Evolutionary conservation across 1,140 invertebrate species (phyloP), one percentile per base, ranked within the genome.

Genomic region (Drusus annulatus): DNA sequence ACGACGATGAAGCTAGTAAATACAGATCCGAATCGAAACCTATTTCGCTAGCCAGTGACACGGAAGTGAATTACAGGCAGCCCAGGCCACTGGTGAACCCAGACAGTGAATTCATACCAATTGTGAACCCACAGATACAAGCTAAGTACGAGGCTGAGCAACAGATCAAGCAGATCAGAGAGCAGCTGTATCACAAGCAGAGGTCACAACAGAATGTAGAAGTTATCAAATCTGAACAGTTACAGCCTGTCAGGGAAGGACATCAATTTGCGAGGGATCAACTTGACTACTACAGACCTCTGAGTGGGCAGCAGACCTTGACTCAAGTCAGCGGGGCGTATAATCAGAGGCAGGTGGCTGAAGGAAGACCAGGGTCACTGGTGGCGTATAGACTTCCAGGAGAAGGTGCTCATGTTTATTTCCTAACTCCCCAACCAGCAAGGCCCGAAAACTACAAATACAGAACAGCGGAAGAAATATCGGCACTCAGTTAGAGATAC

Each of bases 331-430:
- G 75, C 68, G 60, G 60, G 5, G 75, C 77, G 17, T 79, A 78
- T 58, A 78, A 65, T 62, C 76, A 58, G 31, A 82, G 83, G 63
- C 80, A 89, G 62, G 82, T 90, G 3, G 89, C 90, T 19, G 87
- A 91, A 79, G 88, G 89, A 21, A 85, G 88, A 78, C 87, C 88
- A 21, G 90, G 90, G 1, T 92, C 92, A 15, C 92, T 92, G 80
- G 92, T 94, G 78, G 92, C 93, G 0, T 94, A 94, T 85, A 87
- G 91, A 79, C 85, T 95, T 28, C 94, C 94, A 0, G 93, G 93
- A 0, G 91, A 91, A 51, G 93, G 91, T 1, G 93, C 93, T 0
- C 94, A 95, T 87, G 93, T 95, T 84, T 95, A 95, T 85, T 94
- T 95, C 88, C 86, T 95, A 51, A 94, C 94, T 52, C 94, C 94